Evolutionary conservation across 64 coral and sea anemone genomes (phyloP), one percentile per base, ranked within the genome.

Genomic region (Montipora sp.): DNA sequence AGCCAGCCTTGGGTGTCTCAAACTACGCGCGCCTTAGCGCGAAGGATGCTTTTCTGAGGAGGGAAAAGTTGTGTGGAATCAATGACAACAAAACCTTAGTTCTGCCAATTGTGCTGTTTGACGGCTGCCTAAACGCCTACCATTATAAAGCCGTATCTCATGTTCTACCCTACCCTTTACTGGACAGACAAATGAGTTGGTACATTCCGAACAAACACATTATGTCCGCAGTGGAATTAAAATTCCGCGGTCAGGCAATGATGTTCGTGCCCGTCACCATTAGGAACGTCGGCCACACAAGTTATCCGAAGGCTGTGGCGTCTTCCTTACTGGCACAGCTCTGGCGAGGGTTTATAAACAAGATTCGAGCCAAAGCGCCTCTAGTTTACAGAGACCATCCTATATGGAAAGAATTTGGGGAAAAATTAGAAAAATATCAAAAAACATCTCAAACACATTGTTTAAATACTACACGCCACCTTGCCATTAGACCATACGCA

Each of bases 1-100:
- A 93, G 23, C 91, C 91, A 2, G 91, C 60, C 7, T 75, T 93
- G 13, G 91, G 91, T 22, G 61, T 87, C 67, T 46, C 69, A 5
- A 22, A 93, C 48, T 87, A 93, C 48, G 0, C 4, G 3, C 77
- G 78, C 4, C 15, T 71, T 57, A 36, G n/a, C 1, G 91, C 91
- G 0, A 49, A 36, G 1, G 46, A 36, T 11, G 77, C 66, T 1
- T 57, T 48, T 79, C 8, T 8, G 43, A 88, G 76, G 23, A 75
- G 82, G 9, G 4, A 69, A 12, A 46, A 20, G 23, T 23, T 87
- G 19, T 93, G 91, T 24, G 21, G 27, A 8, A 93, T 72, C 13
- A 71, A 59, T 18, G 82, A 84, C 2, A 49, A 80, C 74, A 57
- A 3, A 67, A 58, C 91, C 13, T 10, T 88, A 11, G 49, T 80